Evolutionary conservation across 2,797 vertebrate genomes (phyloP), one percentile per base, ranked within the genome.

Genomic region (Hylomyscus alleni): DNA sequence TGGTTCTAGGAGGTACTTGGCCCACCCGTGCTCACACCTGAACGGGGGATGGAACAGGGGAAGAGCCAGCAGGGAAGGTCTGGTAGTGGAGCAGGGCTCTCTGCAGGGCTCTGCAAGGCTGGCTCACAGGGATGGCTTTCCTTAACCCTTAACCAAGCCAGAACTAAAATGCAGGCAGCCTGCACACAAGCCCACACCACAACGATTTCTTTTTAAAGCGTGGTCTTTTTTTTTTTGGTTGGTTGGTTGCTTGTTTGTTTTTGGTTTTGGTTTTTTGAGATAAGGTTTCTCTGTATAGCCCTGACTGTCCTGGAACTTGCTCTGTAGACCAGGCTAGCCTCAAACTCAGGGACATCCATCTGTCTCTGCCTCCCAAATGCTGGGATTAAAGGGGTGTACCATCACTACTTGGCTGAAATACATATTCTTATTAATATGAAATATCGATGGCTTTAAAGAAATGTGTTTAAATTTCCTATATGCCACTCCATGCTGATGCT

Each of bases 371-470:
- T 85, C 40, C 19, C 44, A 34, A 50, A 31, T 24, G 20, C 31
- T 85, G 44, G 31, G 44, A 85, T 52, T n/a, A 85, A 85, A 67
- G 31, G 47, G 8, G 12, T n/a, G 6, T 1, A 4, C 5, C 44
- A 67, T 15, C 60, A 47, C 44, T 26, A 10, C 29, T 6, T 22
- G 6, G 19, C 62, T 85, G 26, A 56, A 82, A 82, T 65, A 44
- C 40, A 65, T 65, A 81, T 81, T 84, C 85, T 89, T 92, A 44
- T n/a, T 86, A 72, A 95, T 81, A 50, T 47, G 84, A 31, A n/a
- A 37, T 60, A n/a, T 44, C 0, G 0, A 75, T 69, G 73, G 76
- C 50, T 91, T 85, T 89, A 82, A 90, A 50, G 34, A 80, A 77
- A 52, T 12, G 22, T 67, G 50, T 89, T 95, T 90, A 90, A n/a